Evolutionary conservation across 2,888 invertebrate genomes (phyloP), one percentile per base, ranked within the genome.

Genomic region (Pemphredon lugubris): DNA sequence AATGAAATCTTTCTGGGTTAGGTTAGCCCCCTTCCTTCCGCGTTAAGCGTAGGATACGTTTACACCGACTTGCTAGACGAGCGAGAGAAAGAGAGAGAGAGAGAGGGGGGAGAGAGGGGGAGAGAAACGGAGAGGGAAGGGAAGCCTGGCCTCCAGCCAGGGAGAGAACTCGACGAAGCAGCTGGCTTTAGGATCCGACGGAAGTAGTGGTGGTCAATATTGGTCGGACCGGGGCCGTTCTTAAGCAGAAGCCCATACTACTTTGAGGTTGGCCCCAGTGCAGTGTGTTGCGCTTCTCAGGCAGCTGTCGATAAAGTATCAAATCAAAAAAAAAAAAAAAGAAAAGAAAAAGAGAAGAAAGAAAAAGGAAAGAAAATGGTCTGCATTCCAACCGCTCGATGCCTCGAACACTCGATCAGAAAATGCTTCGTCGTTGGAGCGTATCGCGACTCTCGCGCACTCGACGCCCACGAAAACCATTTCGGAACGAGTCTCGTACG

Each of bases 1-100:
- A 89, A 89, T 89, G 89, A 87, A 88, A 88, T 88, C 87, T 89
- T 88, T 88, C 85, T 87, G 72, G 87, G 87, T 88, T 87, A 87
- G 82, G 81, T 84, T 84, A 82, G 78, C 72, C 82, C n/a, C 67
- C 81, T 76, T 86, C 80, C 81, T 86, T 84, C 77, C 81, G 79
- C 77, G 84, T 84, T 84, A 82, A 86, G 77, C 83, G 81, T 83
- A 81, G 83, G 81, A 85, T 85, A 83, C 84, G 84, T 84, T 87
- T 83, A 83, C 85, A 82, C 84, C 74, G 83, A 76, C 55, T 58
- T 73, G 75, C 48, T 69, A 64, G 72, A 60, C 51, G 70, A 60
- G 68, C 51, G 65, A n/a, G 51, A 59, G 26, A 48, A 48, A 50
- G 21, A 47, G 23, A 39, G 59, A 53, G 39, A 37, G 39, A 37